Evolutionary conservation across 1,140 invertebrate genomes (phyloP).

Genomic region (Bicyclus anynana): DNA sequence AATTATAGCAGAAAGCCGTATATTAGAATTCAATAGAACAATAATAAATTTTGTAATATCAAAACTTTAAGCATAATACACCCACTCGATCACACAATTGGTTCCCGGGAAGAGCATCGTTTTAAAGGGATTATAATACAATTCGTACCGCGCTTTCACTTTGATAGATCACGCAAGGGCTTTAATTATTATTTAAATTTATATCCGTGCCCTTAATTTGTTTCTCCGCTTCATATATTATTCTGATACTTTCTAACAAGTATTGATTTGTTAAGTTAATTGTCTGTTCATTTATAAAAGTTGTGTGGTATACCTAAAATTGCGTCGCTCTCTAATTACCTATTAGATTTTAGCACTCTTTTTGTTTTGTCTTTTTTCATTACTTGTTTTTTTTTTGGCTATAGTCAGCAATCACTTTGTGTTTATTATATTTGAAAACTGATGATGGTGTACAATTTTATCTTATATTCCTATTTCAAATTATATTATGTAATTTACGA

Average conservation of each 20-base stretch:
- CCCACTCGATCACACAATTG: not conserved
- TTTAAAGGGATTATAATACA: slow-evolving; percentile 49
- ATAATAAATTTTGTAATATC: not conserved
- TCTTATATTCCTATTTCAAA: too few relatives aligned
- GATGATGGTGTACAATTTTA: too few relatives aligned
- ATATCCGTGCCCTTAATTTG: slow-evolving; percentile 22
- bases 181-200: slow-evolving; percentile 28
- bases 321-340: too few relatives aligned
- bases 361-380: too few relatives aligned
- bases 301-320: too few relatives aligned
- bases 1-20: too few relatives aligned
- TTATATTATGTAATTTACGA: too few relatives aligned
- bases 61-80: not conserved
- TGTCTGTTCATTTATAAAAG: slow-evolving; percentile 1
- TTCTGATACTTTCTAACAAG: slow-evolving; percentile 16
- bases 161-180: slow-evolving; percentile 53
- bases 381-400: too few relatives aligned
- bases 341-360: too few relatives aligned
- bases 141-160: slow-evolving; percentile 55
- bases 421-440: too few relatives aligned
- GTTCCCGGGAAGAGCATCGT: slow-evolving; percentile 25
- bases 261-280: slow-evolving; percentile 6
- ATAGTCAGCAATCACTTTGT: too few relatives aligned
- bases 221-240: slow-evolving; percentile 13
- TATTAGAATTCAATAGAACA: not conserved